Conservation (phyloP, 1,140 invertebrate genomes). For the Solenopsis fugax region DNA sequence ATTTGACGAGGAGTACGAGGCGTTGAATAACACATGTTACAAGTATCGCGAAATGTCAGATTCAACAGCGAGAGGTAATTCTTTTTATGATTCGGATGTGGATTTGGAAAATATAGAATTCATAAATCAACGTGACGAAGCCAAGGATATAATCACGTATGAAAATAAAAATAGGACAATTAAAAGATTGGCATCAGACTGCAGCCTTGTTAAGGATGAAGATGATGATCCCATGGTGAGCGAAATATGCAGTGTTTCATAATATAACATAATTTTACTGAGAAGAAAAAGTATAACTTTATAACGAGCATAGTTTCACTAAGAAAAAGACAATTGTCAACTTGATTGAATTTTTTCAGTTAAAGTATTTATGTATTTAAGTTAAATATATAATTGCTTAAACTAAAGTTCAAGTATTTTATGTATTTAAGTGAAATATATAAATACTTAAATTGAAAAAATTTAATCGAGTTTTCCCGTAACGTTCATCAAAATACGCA, state of each 20-base stretch:
- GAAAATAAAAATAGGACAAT: not conserved
- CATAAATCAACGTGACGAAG: not conserved
- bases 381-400: too few relatives aligned
- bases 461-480: too few relatives aligned
- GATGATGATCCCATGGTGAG: not conserved
- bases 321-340: too few relatives aligned
- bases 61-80: not conserved
- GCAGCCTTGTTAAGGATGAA: not conserved
- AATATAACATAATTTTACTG: too few relatives aligned
- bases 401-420: too few relatives aligned
- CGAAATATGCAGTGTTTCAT: not conserved
- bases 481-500: too few relatives aligned
- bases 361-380: too few relatives aligned
- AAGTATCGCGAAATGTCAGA: slow-evolving; percentile 21
- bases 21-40: slow-evolving; percentile 2
- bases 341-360: too few relatives aligned
- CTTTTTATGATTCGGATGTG: not conserved
- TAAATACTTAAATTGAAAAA: too few relatives aligned
- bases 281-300: too few relatives aligned
- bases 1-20: not conserved
- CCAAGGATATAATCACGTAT: slow-evolving; percentile 8
- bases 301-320: too few relatives aligned
- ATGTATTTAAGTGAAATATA: too few relatives aligned
- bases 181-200: not conserved
- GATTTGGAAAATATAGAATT: not conserved